phyloP scores from a whole-genome alignment of 2,888 invertebrate species.

The Drosophila dives region DNA sequence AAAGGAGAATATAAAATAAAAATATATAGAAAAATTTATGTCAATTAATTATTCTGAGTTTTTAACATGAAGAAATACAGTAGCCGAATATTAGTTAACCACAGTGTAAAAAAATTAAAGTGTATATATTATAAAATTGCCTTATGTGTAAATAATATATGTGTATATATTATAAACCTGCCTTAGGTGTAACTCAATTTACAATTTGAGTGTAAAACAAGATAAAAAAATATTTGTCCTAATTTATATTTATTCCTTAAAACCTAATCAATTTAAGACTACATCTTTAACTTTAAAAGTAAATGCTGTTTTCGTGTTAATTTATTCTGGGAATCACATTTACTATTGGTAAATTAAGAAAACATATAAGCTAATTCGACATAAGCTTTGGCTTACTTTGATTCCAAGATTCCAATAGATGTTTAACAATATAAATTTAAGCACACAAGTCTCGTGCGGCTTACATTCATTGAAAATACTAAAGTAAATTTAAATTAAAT shows the following conservation, averaged over 20 bases:
- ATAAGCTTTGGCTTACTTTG: not conserved
- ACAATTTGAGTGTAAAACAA: not conserved
- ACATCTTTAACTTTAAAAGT: not conserved
- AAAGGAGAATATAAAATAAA: not conserved
- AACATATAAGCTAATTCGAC: not conserved
- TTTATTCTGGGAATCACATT: not conserved
- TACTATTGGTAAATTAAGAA: not conserved
- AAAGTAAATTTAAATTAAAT: not conserved
- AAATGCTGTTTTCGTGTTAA: not conserved
- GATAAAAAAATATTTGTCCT: not conserved
- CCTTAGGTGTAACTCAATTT: not conserved
- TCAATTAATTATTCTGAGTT: not conserved
- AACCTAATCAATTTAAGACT: not conserved
- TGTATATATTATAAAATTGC: not conserved
- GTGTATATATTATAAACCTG: not conserved
- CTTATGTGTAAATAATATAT: no score
- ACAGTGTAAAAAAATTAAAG: no score
- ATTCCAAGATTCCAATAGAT: not conserved
- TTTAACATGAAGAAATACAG: not conserved
- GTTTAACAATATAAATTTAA: not conserved
- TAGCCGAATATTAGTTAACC: not conserved
- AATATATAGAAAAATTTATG: not conserved
- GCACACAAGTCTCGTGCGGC: not conserved
- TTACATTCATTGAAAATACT: not conserved
- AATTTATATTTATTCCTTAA: no score